These are phyloP conservation scores for Tauraco erythrolophus DNA, from an alignment of 2,113 vertebrate species.

Conservation along the genomic window DNA sequence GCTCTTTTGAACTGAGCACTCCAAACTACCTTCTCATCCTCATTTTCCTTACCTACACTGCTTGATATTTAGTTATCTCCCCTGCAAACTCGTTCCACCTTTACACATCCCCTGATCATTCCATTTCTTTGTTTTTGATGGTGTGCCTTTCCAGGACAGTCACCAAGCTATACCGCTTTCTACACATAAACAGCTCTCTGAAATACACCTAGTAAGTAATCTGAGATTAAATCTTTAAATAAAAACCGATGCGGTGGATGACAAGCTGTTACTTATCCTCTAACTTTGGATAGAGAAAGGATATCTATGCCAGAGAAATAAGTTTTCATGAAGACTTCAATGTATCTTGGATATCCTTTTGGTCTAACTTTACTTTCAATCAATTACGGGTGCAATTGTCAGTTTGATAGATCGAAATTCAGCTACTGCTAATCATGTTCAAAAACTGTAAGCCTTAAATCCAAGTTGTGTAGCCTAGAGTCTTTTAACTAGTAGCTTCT, in stretches of 20 bases:
- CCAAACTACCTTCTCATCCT: neutral
- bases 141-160: neutral
- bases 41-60: accelerated
- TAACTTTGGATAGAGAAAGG: neutral
- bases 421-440: neutral
- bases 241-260: neutral
- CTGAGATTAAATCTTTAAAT: neutral
- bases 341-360: neutral
- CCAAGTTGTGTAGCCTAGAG: neutral
- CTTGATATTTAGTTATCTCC: neutral
- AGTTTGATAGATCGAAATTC: neutral
- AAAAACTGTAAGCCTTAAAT: neutral
- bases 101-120: neutral
- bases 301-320: neutral
- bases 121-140: neutral
- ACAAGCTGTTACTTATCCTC: neutral
- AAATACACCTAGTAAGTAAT: neutral
- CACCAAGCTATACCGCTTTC: neutral
- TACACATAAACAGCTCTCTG: accelerated
- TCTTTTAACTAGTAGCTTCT: neutral
- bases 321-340: neutral
- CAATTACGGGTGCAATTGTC: neutral
- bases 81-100: neutral
- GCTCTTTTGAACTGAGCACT: neutral
- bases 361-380: neutral